phyloP scores from a whole-genome alignment of 2,888 invertebrate genomes.

The Xanthia icteritia region DNA sequence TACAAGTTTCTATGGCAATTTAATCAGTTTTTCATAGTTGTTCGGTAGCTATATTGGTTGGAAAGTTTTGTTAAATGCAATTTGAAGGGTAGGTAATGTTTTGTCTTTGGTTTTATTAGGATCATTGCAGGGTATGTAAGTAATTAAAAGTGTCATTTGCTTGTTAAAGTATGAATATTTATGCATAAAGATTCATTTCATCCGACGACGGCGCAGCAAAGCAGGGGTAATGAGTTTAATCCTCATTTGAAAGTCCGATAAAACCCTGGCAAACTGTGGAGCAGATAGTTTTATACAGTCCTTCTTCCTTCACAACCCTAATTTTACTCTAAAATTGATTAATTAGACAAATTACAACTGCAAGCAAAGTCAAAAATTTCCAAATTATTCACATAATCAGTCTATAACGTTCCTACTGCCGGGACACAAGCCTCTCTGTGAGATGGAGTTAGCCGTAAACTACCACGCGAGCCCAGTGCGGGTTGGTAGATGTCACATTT shows the following conservation, averaged over 20 bases:
- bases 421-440: background rate
- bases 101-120: conserved; percentile 5
- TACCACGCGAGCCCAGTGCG: background rate
- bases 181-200: background rate
- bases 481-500: background rate
- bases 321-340: background rate
- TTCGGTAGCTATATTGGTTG: conserved; percentile 46
- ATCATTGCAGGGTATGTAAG: background rate
- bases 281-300: background rate
- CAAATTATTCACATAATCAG: background rate
- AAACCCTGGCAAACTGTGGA: background rate
- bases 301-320: background rate
- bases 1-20: conserved; percentile 61
- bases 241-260: conserved; percentile 3
- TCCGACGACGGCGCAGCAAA: background rate
- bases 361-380: no score
- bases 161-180: background rate
- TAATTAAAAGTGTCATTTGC: conserved; percentile 17
- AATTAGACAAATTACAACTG: background rate
- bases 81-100: conserved; percentile 6
- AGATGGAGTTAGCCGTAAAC: background rate
- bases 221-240: background rate
- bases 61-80: conserved; percentile 28
- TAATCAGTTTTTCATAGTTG: conserved; percentile 58
- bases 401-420: background rate